Base-by-base conservation (phyloP, 2,888 invertebrate species). In the Xestia sexstrigata region DNA sequence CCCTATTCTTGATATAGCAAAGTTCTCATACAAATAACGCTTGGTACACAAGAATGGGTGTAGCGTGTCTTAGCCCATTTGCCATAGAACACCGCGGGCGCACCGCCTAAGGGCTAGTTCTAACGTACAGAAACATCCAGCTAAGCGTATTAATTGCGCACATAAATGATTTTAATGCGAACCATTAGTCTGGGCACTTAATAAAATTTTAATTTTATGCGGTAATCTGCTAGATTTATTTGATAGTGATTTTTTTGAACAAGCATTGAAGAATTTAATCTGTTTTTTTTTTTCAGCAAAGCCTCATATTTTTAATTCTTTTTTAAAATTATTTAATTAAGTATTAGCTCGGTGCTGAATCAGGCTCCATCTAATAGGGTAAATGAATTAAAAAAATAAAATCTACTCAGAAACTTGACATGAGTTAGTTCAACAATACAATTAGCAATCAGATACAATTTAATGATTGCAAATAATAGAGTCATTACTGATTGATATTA, bases 131-230 rank as follows among this genome's bases (percentile, higher is more conserved):
- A 91, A 93, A 93, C 93, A 92, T 93, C 89, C 88, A 89, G 87
- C 88, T 90, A 90, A 87, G 88, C 87, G 89, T 92, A 95, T 95
- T 95, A 95, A 95, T 95, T 94, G 94, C 92, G 81, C 87, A 89
- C 91, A 93, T 94, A 94, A 95, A 94, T 93, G 93, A 92, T 91
- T 94, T 94, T 94, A 94, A 94, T 95, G 92, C 87, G 88, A 87
- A 79, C 84, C 90, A 94, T 94, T 93, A 91, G 88, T 91, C 85
- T 75, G 71, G 73, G 76, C 85, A 89, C 87, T 88, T 85, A 82
- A 90, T 89, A 86, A 82, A 89, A 88, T 74, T 82, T 73, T 74
- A 81, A 72, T 78, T 88, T 79, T 81, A 81, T 85, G 70, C 75
- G 49, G 42, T 81, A 70, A 65, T 71, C n/a, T 42, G 45, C 45